phyloP scores from a whole-genome alignment of 2,113 vertebrate genomes.

The Gobius niger region DNA sequence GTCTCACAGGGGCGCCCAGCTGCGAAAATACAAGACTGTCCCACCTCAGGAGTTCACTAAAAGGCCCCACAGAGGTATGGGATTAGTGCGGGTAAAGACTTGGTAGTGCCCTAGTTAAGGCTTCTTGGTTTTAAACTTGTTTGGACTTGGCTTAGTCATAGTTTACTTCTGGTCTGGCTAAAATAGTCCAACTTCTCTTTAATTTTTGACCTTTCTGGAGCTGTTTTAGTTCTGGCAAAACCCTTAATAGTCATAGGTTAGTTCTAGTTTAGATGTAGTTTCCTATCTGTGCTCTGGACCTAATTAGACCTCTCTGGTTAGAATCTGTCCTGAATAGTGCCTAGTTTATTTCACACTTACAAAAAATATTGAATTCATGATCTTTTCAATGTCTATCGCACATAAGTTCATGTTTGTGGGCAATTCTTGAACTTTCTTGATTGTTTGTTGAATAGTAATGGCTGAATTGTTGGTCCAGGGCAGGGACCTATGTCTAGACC shows the following conservation, averaged over 20 bases:
- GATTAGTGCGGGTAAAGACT: not conserved
- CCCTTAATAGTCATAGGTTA: too few species aligned
- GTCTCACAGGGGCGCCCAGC: constrained; percentile 80
- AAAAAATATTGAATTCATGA: too few species aligned
- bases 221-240: too few species aligned
- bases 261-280: too few species aligned
- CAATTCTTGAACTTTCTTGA: not conserved
- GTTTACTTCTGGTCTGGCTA: not conserved
- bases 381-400: too few species aligned
- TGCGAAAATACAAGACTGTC: constrained; percentile 86
- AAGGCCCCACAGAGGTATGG: not conserved
- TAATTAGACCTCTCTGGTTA: too few species aligned
- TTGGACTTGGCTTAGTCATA: not conserved
- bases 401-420: not conserved
- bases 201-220: too few species aligned
- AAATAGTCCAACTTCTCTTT: too few species aligned
- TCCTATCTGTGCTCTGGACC: too few species aligned
- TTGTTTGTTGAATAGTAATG: not conserved
- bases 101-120: not conserved
- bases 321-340: too few species aligned
- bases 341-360: too few species aligned
- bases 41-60: constrained; percentile 74
- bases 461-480: not conserved
- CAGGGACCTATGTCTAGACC: not conserved
- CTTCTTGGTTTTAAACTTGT: too few species aligned